Evolutionary conservation across 1,140 invertebrate species (phyloP), one percentile per base, ranked within the genome.

Genomic region (Rhopalosiphum maidis): DNA sequence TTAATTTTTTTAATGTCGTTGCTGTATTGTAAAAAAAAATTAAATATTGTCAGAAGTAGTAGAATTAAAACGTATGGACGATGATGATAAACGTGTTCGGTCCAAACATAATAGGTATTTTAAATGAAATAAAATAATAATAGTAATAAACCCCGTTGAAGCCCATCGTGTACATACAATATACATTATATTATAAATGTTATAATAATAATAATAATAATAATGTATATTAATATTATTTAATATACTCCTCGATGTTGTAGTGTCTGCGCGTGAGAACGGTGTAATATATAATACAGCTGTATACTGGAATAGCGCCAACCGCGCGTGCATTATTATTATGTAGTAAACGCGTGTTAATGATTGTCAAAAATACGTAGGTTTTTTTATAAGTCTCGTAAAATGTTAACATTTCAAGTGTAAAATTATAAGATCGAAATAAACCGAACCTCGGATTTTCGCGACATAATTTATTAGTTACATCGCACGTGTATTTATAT

Each of bases 291-390:
- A 77, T n/a, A 68, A 68, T 77, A n/a, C 60, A n/a, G 60, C 60
- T 68, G n/a, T 35, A 77, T 23, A 21, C 43, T 88, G 86, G 86
- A 88, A 18, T 48, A 88, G 46, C 86, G 86, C 86, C 86, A 88
- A 35, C 46, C 86, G 15, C 86, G 85, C 23, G 86, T 88, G 48
- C 18, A 48, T n/a, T 87, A 86, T 88, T 88, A n/a, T 35, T 48
- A 48, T n/a, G 25, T 46, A 46, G 43, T 48, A 88, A 88, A 88
- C 46, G 30, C 86, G 46, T 88, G 43, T 88, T 48, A 88, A 88
- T 88, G 86, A 88, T 22, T 88, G n/a, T 88, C 86, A 30, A 88
- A 88, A 88, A 88, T 85, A 2, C 37, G 83, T 85, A 85, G 37
- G 43, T 85, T 85, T 85, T 41, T 85, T 21, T 87, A 48, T n/a